Evolutionary conservation across 2,888 invertebrate species (phyloP).

Genomic region (Sarcophaga variegata): DNA sequence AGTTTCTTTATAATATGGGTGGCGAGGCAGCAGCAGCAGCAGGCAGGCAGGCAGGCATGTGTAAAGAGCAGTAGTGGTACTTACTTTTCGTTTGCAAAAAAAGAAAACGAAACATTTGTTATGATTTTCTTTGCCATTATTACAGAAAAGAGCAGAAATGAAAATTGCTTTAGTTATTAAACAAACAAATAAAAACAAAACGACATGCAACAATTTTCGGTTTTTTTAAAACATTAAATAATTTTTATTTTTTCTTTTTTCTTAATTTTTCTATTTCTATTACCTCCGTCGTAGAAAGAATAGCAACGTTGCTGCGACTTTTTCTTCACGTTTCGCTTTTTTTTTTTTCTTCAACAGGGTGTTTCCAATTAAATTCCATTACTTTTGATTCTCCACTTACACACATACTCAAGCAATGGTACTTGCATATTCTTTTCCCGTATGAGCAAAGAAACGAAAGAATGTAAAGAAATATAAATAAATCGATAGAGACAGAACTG

Average conservation of each 20-base stretch:
- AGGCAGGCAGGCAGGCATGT: constrained; percentile 55
- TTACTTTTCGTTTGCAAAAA: constrained; percentile 57
- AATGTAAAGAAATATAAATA: no score
- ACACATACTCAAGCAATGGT: background rate
- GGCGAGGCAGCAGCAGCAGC: constrained; percentile 54
- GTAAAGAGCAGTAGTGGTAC: constrained; percentile 38
- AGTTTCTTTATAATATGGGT: constrained; percentile 35
- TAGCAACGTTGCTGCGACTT: constrained; percentile 57
- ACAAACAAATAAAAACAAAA: constrained; percentile 39
- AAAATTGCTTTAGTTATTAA: constrained; percentile 57
- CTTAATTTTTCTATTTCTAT: constrained; percentile 36
- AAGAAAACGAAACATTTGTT: constrained; percentile 48
- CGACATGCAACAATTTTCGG: constrained; percentile 56
- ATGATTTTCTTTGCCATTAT: constrained; percentile 61
- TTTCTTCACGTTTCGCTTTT: constrained; percentile 5
- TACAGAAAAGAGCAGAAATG: constrained; percentile 57
- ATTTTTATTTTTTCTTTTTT: constrained; percentile 37
- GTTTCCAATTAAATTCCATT: constrained; percentile 31
- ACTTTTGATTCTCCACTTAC: background rate
- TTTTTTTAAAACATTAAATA: constrained; percentile 54
- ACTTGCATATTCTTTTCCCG: no score
- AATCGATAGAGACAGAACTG: no score
- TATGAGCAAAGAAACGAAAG: no score
- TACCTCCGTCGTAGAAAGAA: constrained; percentile 54
- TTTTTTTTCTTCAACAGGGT: constrained; percentile 48